Conservation (phyloP, 2,113 vertebrate species). For the Muscicapa adusta region DNA sequence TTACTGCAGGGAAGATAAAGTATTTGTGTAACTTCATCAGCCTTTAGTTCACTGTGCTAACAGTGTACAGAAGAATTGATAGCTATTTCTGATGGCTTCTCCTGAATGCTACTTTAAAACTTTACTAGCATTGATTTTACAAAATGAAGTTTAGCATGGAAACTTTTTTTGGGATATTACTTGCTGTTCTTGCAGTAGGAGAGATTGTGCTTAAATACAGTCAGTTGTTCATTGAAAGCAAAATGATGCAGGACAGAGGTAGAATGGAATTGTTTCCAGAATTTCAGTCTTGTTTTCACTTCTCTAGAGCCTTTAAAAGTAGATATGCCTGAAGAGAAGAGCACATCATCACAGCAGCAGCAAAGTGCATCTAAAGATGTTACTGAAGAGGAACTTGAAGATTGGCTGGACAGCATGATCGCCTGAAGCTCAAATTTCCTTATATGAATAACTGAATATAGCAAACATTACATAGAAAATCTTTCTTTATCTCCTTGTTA, state of each 20-base stretch:
- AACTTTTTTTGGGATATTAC: background rate
- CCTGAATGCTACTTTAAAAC: background rate
- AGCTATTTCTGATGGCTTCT: background rate
- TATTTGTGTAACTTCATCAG: background rate
- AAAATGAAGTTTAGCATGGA: background rate
- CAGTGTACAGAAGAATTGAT: background rate
- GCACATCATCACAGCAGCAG: slow-evolving; percentile 6
- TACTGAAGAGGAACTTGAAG: slow-evolving; percentile 92
- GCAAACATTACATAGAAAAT: background rate
- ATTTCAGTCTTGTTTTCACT: slow-evolving; percentile 3
- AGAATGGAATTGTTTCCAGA: background rate
- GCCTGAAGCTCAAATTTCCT: background rate
- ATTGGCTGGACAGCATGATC: slow-evolving; percentile 98
- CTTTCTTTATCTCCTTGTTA: background rate
- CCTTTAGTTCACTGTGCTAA: background rate
- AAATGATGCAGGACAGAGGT: background rate
- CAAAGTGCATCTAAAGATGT: slow-evolving; percentile 56
- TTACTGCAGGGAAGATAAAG: background rate
- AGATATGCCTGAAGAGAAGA: slow-evolving; percentile 27
- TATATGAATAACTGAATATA: background rate
- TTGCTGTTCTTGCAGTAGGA: background rate
- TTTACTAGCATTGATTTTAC: background rate
- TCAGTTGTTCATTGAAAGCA: background rate
- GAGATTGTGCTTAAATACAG: background rate
- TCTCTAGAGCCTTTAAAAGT: slow-evolving; percentile 28